A percentile compares a stretch with the other conserved stretches of the same genome.
Conservation (phyloP, 2,888 invertebrate genomes). For the Synergus umbraculus region DNA sequence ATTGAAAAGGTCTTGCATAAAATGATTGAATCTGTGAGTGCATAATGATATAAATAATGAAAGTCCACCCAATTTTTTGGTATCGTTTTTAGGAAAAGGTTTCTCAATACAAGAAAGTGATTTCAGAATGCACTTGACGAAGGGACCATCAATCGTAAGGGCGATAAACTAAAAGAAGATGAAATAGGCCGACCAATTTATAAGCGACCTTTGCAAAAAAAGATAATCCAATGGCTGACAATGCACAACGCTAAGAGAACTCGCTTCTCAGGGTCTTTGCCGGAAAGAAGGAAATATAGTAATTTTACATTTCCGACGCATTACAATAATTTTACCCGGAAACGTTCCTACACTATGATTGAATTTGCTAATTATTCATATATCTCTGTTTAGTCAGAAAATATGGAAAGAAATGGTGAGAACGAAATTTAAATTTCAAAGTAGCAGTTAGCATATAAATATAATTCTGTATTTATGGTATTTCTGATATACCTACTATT, state of each 20-base stretch:
- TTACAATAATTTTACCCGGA: conserved; percentile 22
- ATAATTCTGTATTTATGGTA: not conserved
- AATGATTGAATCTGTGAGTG: not conserved
- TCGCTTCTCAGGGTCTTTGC: conserved; percentile 29
- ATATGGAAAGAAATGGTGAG: not conserved
- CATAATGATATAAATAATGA: not conserved
- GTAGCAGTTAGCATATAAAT: not conserved
- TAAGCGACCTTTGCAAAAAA: conserved; percentile 12
- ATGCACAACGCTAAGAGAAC: conserved; percentile 7
- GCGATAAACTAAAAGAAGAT: not conserved
- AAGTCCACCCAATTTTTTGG: not conserved
- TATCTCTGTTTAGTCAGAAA: conserved; percentile 15
- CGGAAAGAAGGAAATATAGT: conserved; percentile 18
- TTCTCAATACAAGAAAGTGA: conserved; percentile 5
- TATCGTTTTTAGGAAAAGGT: not conserved
- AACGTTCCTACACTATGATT: not conserved
- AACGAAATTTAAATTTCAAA: not conserved
- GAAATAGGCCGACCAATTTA: conserved; percentile 35
- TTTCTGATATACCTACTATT: not conserved
- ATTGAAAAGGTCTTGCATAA: not conserved
- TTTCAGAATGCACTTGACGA: not conserved
- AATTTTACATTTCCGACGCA: conserved; percentile 28
- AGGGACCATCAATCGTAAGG: not conserved
- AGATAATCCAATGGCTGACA: conserved; percentile 18
- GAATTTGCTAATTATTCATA: conserved; percentile 8